Evolutionary conservation across 2,797 vertebrate genomes (phyloP).

Genomic region (Helicolenus hilgendorfi): DNA sequence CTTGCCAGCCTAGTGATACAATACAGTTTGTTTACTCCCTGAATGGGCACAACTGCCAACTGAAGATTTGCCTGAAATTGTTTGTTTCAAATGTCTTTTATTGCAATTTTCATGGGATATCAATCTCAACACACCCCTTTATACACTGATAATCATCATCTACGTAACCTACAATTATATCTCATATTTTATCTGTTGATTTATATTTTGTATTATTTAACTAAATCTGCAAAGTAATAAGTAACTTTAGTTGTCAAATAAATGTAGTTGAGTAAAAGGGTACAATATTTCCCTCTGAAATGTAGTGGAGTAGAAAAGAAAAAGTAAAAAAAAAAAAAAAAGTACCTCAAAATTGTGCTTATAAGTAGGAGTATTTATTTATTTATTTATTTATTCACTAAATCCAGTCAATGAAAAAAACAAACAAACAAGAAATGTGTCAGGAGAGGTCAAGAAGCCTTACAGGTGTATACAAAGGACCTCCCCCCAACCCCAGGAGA

Average conservation of each 20-base stretch:
- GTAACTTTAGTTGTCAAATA: not conserved
- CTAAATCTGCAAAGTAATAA: not conserved
- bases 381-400: too few species aligned
- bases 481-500: too few species aligned
- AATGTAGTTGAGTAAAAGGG: not conserved
- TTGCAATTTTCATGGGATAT: not conserved
- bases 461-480: too few species aligned
- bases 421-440: too few species aligned
- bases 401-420: too few species aligned
- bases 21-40: not conserved
- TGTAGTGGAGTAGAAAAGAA: not conserved
- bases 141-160: not conserved
- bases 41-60: not conserved
- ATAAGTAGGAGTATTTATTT: too few species aligned
- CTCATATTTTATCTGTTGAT: not conserved
- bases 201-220: not conserved
- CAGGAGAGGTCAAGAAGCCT: too few species aligned
- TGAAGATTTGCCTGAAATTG: not conserved
- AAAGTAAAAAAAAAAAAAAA: not conserved
- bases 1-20: not conserved
- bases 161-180: not conserved
- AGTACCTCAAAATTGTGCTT: not conserved
- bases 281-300: not conserved
- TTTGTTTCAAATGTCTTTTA: not conserved
- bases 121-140: not conserved